Base-by-base conservation (phyloP, 1,140 invertebrate species). In the Helicoverpa zea region DNA sequence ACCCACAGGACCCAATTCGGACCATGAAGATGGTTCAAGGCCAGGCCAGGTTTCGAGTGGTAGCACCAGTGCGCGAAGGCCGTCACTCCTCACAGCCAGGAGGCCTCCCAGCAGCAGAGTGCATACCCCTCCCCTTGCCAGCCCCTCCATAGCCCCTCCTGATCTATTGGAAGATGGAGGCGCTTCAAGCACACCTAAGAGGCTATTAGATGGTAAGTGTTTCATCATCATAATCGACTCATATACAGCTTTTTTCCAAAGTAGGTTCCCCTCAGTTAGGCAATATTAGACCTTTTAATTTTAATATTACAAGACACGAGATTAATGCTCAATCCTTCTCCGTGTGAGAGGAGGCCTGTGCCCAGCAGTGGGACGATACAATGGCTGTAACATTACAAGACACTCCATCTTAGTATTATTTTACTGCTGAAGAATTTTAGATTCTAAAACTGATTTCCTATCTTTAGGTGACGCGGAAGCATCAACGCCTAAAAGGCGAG, bases 181-280 rank as follows among this genome's bases (percentile, higher is more conserved):
- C 13, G 96, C 96, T 29, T 97, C 96, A n/a, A 97, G 96, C 83
- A 97, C 96, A 58, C 96, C 97, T 58, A 97, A 97, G 86, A 95
- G 97, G 83, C 94, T 96, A 74, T 92, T 96, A 59, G 96, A 96
- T 81, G 96, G 96, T 96, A 64, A 77, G 56, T 66, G 12, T 29
- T 76, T 23, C 64, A 61, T 59, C 35, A 43, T 43, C 35, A 43
- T 43, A 5, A 35, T 35, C 35, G 7, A 5, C 35, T 35, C n/a
- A 23, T 5, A 43, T 43, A 5, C 5, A 7, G 35, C 35, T 43
- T 43, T 43, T 43, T 5, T n/a, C n/a, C n/a, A n/a, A n/a, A n/a
- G 35, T 35, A 35, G 35, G 35, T 35, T 35, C 3, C 35, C 35
- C 3, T 35, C 7, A 35, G 0, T 35, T 35, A 35, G 7, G 7